phyloP scores from a whole-genome alignment of 2,113 vertebrate species.

The Leucopsar rothschildi region DNA sequence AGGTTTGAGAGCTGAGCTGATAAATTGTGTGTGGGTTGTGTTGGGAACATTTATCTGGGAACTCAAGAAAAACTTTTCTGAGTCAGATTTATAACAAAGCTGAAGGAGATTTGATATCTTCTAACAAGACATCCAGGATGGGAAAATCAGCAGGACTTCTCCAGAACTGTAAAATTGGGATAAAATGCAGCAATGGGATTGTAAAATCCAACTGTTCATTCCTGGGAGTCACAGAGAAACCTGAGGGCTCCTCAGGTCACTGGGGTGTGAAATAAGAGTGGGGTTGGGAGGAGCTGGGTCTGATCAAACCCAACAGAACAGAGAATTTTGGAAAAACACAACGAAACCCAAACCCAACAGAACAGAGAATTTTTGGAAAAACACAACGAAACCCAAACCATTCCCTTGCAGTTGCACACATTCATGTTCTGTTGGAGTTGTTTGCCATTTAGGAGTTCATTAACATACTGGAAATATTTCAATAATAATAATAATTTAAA shows the following conservation, averaged over 20 bases:
- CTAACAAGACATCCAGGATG: not conserved
- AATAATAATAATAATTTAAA: not conserved
- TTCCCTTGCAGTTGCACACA: not conserved
- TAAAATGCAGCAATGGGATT: not conserved
- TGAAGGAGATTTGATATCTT: not conserved
- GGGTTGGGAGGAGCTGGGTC: not conserved
- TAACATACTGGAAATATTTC: not conserved
- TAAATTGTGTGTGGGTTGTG: not conserved
- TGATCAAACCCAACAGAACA: not conserved
- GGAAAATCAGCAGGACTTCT: not conserved
- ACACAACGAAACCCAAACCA: not conserved
- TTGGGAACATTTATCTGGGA: not conserved
- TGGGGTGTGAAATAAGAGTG: not conserved
- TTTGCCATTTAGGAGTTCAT: not conserved
- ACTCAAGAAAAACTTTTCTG: not conserved
- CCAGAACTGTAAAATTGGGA: not conserved
- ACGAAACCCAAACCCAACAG: not conserved
- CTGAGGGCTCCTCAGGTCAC: fast-evolving
- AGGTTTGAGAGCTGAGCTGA: not conserved
- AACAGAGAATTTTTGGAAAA: not conserved
- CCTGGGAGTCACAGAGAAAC: not conserved
- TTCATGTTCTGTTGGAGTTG: not conserved
- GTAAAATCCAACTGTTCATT: not conserved
- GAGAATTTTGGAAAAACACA: not conserved
- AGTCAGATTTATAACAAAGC: not conserved